Evolutionary conservation across 2,888 invertebrate genomes (phyloP).

Genomic region (Trilocha varians): DNA sequence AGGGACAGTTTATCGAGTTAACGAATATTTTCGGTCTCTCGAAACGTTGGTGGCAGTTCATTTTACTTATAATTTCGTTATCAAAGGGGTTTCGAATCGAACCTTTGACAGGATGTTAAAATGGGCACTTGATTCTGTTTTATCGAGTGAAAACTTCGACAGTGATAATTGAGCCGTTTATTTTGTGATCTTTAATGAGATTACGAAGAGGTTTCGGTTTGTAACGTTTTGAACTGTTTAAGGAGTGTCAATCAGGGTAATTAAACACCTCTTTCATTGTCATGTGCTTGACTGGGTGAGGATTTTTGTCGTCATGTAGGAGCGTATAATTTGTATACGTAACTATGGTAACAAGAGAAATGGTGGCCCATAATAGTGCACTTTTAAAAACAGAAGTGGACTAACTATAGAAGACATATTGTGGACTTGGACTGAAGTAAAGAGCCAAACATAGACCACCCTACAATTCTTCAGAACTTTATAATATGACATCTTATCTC

Average conservation of each 20-base stretch:
- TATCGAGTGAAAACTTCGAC: conserved; percentile 13
- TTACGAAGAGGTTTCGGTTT: background rate
- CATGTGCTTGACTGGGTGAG: no score
- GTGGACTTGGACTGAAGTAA: no score
- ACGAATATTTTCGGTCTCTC: conserved; percentile 22
- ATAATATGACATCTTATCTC: background rate
- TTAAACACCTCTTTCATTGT: no score
- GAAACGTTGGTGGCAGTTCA: conserved; percentile 13
- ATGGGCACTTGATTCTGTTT: conserved; percentile 5
- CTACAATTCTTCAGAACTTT: background rate
- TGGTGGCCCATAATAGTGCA: no score
- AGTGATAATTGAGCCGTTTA: background rate
- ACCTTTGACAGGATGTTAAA: conserved; percentile 1
- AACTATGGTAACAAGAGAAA: no score
- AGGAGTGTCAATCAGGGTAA: no score
- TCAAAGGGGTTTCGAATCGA: conserved; percentile 17
- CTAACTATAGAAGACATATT: no score
- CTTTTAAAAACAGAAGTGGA: no score
- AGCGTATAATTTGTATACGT: no score
- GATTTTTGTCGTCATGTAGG: no score
- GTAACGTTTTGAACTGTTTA: no score
- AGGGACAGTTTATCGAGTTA: conserved; percentile 29
- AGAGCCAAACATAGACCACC: no score
- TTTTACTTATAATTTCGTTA: conserved; percentile 32
- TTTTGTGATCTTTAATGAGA: background rate